Conservation (phyloP, 92 coral and sea anemone species). For the Zoanthus sansibaricus region DNA sequence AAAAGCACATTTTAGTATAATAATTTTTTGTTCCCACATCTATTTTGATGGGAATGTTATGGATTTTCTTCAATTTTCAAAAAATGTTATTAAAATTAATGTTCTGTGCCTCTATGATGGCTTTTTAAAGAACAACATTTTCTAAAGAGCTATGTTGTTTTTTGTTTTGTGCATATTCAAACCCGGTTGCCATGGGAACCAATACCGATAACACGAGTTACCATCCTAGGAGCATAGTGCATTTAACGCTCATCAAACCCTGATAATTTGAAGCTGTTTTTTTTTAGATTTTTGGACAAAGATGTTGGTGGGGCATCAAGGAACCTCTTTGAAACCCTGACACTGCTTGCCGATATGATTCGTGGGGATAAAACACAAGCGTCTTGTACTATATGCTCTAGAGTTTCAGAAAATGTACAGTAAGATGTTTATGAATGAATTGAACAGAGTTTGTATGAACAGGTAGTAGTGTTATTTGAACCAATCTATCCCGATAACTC, state of each 20-base stretch:
- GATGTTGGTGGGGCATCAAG: slow-evolving; percentile 26
- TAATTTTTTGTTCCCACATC: slow-evolving; percentile 10
- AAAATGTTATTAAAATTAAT: not conserved
- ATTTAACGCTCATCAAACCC: slow-evolving; percentile 4
- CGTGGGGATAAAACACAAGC: slow-evolving; percentile 16
- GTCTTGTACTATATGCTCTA: slow-evolving; percentile 26
- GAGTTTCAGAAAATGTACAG: slow-evolving; percentile 25
- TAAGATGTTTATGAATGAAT: slow-evolving; percentile 4
- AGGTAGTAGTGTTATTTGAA: slow-evolving; percentile 20
- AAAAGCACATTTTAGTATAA: slow-evolving; percentile 1
- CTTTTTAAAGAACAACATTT: slow-evolving; percentile 10
- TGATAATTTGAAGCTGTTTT: slow-evolving; percentile 17
- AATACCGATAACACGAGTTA: not conserved
- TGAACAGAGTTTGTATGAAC: slow-evolving; percentile 18
- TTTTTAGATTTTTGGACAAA: not conserved
- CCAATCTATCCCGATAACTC: not conserved
- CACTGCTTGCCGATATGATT: slow-evolving; percentile 28
- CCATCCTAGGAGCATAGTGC: slow-evolving; percentile 16
- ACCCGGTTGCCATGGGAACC: slow-evolving; percentile 17
- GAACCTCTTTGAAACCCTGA: slow-evolving; percentile 26
- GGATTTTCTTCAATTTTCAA: slow-evolving; percentile 35
- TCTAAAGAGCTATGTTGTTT: not conserved
- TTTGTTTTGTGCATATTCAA: slow-evolving; percentile 23
- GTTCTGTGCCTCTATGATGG: slow-evolving; percentile 25
- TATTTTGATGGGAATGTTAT: slow-evolving; percentile 16